Percentiles rank a stretch among this genome's conserved stretches.
Evolutionary conservation across 2,888 invertebrate genomes (phyloP).

Genomic region (Bedellia somnulentella): DNA sequence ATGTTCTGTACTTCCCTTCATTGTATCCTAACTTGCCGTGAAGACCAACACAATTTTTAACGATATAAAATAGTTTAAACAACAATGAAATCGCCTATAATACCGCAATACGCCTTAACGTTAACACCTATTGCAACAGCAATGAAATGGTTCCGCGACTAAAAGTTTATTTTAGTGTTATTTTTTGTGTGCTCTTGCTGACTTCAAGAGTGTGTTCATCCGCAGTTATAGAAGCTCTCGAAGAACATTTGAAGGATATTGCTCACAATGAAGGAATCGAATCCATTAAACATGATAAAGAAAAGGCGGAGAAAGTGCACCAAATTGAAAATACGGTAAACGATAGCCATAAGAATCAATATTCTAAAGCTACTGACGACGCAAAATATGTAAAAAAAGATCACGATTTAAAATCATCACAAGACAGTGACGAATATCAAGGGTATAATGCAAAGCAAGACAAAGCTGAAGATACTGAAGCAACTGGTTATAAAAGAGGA

Average conservation of each 20-base stretch:
- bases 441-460: constrained; percentile 44
- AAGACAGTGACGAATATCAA: constrained; percentile 42
- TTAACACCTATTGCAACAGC: constrained; percentile 17
- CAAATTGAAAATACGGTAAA: constrained; percentile 38
- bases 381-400: constrained; percentile 51
- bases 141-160: constrained; percentile 35
- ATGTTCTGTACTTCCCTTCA: constrained; percentile 51
- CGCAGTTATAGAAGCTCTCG: constrained; percentile 40
- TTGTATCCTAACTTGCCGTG: constrained; percentile 49
- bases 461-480: constrained; percentile 41
- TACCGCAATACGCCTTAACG: constrained; percentile 16
- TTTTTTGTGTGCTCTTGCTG: constrained; percentile 25
- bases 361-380: constrained; percentile 44
- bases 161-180: constrained; percentile 20
- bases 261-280: constrained; percentile 41
- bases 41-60: constrained; percentile 38
- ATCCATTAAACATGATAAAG: constrained; percentile 39
- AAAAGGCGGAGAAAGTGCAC: constrained; percentile 46
- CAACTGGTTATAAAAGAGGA: constrained; percentile 41
- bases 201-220: constrained; percentile 27
- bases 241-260: constrained; percentile 49
- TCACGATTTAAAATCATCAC: constrained; percentile 37
- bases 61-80: constrained; percentile 47
- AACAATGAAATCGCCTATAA: constrained; percentile 28
- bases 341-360: constrained; percentile 44